Base-by-base conservation (phyloP, 2,888 invertebrate genomes). In the Euzophera pinguis region DNA sequence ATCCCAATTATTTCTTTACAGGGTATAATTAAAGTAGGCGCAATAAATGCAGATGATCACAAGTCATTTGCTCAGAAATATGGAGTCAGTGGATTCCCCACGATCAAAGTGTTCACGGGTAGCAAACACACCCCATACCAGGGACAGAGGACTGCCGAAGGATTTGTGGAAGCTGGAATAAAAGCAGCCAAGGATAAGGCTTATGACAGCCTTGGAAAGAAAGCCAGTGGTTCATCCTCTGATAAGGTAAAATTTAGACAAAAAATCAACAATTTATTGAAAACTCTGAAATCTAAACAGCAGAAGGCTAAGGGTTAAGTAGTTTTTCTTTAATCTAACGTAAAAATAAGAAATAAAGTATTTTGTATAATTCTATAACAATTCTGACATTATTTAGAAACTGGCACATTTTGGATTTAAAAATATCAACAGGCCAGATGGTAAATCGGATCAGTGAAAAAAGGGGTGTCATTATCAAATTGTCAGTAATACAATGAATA, bases 11-110 rank as follows among this genome's bases (percentile, higher is more conserved):
- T 38, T 38, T 3, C 1, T 17, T 34, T 5, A 47, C 73, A 96
- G 94, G 99, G 99, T 55, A 91, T 98, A 10, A 95, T 95, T 0
- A 98, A 98, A 92, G 95, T 99, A 4, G 99, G 98, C 47, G 97
- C 97, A 5, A 94, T 99, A 0, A 95, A 99, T 90, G 97, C 96
- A 39, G 98, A 99, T 76, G 93, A 96, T 47, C 95, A 99, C 73
- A 94, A 95, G 70, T 93, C 95, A 4, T 83, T 99, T 0, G 95
- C 94, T 32, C 92, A 93, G 0, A 93, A 94, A 67, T 99, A 93
- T 86, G 94, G 94, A 39, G 95, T 99, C 34, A 89, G 92, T 62
- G 98, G 99, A 48, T 99, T 98, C 81, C 99, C 99, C 2, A 98
- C 99, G 0, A 94, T 99, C 58, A 99, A 99, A 83, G 94, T 99